A percentile compares a stretch with the other conserved stretches of the same genome.
phyloP scores from a whole-genome alignment of 2,888 invertebrate species.

The Glyphotaelius pellucidus region DNA sequence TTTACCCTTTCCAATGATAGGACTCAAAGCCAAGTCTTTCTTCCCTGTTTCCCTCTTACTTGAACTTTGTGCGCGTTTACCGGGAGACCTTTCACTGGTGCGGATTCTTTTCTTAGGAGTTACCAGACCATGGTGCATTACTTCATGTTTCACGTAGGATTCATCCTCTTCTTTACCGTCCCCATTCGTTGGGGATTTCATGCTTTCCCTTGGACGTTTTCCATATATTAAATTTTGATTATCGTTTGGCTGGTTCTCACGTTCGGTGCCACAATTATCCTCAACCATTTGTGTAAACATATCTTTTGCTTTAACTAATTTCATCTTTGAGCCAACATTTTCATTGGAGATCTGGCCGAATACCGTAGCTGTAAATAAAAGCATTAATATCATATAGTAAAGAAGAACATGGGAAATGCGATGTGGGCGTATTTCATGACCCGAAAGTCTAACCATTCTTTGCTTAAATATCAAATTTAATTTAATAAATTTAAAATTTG shows the following conservation, averaged over 20 bases:
- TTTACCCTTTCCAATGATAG: conserved; percentile 53
- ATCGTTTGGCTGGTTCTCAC: not conserved
- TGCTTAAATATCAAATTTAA: too few relatives aligned
- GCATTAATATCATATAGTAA: not conserved
- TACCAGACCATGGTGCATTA: not conserved
- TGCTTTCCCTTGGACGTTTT: conserved; percentile 13
- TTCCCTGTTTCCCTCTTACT: not conserved
- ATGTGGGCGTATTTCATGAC: too few relatives aligned
- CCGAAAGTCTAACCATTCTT: too few relatives aligned
- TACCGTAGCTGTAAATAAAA: conserved; percentile 54
- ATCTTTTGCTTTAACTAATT: conserved; percentile 57
- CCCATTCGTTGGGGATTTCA: not conserved
- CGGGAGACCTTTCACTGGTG: not conserved
- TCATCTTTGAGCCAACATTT: conserved; percentile 30
- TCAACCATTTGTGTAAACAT: conserved; percentile 61
- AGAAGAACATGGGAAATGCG: not conserved
- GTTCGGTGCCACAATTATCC: not conserved
- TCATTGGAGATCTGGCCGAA: conserved; percentile 53
- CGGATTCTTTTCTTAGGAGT: conserved; percentile 48
- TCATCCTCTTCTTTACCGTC: not conserved
- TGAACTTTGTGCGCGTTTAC: not conserved
- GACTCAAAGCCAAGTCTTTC: conserved; percentile 40
- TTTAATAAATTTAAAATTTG: too few relatives aligned
- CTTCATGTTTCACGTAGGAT: not conserved
- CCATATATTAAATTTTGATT: conserved; percentile 44